A percentile compares a stretch with the other conserved stretches of the same genome.
Conservation (phyloP, 1,140 invertebrate species). For the Phymastichus coffea region DNA sequence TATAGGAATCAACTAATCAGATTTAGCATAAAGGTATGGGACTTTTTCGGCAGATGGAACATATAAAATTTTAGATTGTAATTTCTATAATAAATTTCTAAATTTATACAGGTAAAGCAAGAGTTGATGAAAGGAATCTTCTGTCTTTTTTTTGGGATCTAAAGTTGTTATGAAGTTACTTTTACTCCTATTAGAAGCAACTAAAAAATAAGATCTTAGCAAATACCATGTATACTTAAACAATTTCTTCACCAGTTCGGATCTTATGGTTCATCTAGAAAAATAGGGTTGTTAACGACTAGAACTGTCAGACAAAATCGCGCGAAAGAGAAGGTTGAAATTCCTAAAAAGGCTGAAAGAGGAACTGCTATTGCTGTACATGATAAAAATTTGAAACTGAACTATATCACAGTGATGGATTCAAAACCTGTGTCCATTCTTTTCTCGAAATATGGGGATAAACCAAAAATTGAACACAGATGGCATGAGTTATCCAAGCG, state of each 20-base stretch:
- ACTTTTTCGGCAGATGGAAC: no score
- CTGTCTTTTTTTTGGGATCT: constrained; percentile 1
- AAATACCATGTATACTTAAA: constrained; percentile 26
- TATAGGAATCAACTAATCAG: no score
- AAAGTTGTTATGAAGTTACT: constrained; percentile 15
- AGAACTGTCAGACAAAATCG: constrained; percentile 20
- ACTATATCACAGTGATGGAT: no score
- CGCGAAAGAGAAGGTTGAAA: constrained; percentile 13
- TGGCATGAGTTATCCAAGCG: not conserved
- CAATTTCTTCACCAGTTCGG: constrained; percentile 28
- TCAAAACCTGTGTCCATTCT: constrained; percentile 13
- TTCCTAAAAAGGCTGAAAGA: constrained; percentile 6
- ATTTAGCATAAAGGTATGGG: no score
- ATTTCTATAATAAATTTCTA: no score
- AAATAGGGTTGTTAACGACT: no score
- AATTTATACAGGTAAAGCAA: no score
- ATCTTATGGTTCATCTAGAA: constrained; percentile 20
- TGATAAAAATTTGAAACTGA: no score
- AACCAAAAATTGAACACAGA: constrained; percentile 1
- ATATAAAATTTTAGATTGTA: no score
- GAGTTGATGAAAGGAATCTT: not conserved
- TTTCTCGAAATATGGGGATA: no score
- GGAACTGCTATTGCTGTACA: no score
- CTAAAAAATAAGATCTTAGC: not conserved
- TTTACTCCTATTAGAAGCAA: constrained; percentile 1